Percentiles rank a stretch among this genome's conserved stretches.
Evolutionary conservation across 2,113 vertebrate species (phyloP).

Genomic region (Willisornis vidua): DNA sequence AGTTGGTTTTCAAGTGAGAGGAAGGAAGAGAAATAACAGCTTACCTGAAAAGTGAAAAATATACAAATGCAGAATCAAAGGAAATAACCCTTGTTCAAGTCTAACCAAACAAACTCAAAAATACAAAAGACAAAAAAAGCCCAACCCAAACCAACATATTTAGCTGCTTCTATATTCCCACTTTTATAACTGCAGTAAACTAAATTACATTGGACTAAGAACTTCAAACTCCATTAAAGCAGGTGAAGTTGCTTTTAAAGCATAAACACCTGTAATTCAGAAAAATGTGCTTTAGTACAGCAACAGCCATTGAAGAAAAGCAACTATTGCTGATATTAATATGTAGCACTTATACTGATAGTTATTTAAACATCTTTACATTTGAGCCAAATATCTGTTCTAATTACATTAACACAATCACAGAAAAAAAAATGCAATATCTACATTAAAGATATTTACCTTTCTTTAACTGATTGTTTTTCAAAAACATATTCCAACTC

Average conservation of each 20-base stretch:
- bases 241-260: neutral
- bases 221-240: neutral
- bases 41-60: slow-evolving; percentile 13
- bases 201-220: neutral
- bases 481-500: neutral
- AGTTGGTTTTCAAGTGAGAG: neutral
- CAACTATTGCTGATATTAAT: neutral
- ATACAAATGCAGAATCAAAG: neutral
- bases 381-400: neutral
- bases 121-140: no score
- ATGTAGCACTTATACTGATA: neutral
- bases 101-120: neutral
- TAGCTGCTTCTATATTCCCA: neutral
- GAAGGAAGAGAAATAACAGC: neutral
- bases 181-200: neutral
- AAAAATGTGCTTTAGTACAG: neutral
- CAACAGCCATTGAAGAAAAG: neutral
- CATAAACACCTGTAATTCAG: neutral
- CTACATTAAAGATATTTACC: neutral
- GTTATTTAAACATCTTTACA: neutral
- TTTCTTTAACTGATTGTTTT: neutral
- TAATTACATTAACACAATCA: neutral
- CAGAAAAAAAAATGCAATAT: neutral
- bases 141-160: neutral
- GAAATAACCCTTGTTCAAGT: neutral